A percentile compares a stretch with the other conserved stretches of the same genome.
Evolutionary conservation across 2,797 vertebrate species (phyloP).

Genomic region (Sebastes minor): DNA sequence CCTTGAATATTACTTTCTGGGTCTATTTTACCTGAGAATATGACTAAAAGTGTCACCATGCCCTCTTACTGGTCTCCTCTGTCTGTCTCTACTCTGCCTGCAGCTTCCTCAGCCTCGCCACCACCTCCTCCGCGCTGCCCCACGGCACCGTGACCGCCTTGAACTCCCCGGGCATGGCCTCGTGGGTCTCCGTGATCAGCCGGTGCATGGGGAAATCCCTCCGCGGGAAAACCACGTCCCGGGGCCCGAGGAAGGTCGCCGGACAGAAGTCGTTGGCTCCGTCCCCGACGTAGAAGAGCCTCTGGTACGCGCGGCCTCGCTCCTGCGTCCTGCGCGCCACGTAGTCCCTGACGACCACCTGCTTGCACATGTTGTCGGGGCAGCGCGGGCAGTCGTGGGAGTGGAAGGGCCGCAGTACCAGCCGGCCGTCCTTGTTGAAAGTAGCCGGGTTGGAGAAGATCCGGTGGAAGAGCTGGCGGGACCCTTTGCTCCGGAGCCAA

Average conservation of each 20-base stretch:
- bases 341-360: conserved; percentile 89
- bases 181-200: conserved; percentile 87
- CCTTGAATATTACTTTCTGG: not conserved
- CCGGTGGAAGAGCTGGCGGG: conserved; percentile 86
- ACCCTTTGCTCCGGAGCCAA: conserved; percentile 83
- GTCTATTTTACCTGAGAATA: conserved; percentile 51
- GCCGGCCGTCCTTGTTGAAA: conserved; percentile 87
- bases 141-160: conserved; percentile 90
- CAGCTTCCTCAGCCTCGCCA: conserved; percentile 86
- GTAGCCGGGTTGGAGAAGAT: conserved; percentile 92
- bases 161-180: conserved; percentile 86
- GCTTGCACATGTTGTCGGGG: conserved; percentile 96
- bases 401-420: conserved; percentile 92
- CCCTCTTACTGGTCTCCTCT: not conserved
- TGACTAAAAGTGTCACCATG: conserved; percentile 9
- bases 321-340: conserved; percentile 87
- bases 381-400: conserved; percentile 90
- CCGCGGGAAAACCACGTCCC: conserved; percentile 90
- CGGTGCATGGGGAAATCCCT: conserved; percentile 93
- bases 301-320: conserved; percentile 85
- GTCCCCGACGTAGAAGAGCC: conserved; percentile 92
- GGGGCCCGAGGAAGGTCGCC: conserved; percentile 77
- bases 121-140: conserved; percentile 87
- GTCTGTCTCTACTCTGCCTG: conserved; percentile 70
- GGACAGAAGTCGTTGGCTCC: conserved; percentile 98